These are phyloP conservation scores for Perccottus glenii DNA, from an alignment of 2,113 vertebrate genomes.

Conservation along the genomic window DNA sequence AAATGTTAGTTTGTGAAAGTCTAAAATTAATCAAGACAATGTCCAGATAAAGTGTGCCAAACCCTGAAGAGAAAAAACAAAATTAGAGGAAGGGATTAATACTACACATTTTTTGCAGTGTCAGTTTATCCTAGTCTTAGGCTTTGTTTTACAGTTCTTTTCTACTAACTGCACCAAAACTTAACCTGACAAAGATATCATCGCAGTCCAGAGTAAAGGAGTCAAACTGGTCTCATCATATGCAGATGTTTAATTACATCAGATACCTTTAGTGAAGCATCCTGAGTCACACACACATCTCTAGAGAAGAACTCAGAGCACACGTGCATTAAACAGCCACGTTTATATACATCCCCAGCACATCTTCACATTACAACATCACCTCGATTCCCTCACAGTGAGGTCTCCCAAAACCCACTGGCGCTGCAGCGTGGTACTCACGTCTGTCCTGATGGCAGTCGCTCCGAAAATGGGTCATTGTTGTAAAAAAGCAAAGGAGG, in stretches of 20 bases:
- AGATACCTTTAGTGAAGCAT: neutral
- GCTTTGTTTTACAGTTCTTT: too few relatives aligned
- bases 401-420: neutral
- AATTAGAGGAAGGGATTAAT: too few relatives aligned
- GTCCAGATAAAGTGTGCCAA: too few relatives aligned
- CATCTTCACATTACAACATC: neutral
- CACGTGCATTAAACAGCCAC: neutral
- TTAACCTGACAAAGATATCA: too few relatives aligned
- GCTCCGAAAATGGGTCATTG: conserved; percentile 59
- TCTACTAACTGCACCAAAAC: too few relatives aligned
- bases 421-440: conserved; percentile 30
- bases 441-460: conserved; percentile 40
- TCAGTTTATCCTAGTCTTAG: too few relatives aligned
- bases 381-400: neutral
- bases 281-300: too few relatives aligned
- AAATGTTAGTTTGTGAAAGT: too few relatives aligned
- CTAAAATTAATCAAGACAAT: too few relatives aligned
- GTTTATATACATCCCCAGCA: neutral
- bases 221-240: neutral
- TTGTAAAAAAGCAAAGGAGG: conserved; percentile 16
- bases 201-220: too few relatives aligned
- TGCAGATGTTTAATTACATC: neutral
- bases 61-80: too few relatives aligned
- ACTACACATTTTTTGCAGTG: too few relatives aligned
- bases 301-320: neutral